phyloP scores from a whole-genome alignment of 2,797 vertebrate genomes.

The Trematomus bernacchii region DNA sequence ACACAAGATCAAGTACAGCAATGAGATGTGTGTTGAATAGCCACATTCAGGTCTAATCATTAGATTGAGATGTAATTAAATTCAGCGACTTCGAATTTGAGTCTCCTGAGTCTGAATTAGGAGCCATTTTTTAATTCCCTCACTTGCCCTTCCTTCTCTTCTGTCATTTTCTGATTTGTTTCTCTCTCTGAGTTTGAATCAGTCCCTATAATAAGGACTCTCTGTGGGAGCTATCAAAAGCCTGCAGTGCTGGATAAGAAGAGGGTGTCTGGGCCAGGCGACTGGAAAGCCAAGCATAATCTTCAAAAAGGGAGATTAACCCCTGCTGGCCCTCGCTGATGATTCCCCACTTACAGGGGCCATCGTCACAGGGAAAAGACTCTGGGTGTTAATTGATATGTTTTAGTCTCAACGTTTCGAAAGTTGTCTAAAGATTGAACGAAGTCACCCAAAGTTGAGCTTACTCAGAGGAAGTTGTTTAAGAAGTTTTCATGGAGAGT shows the following conservation, averaged over 20 bases:
- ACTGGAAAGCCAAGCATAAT: slow-evolving; percentile 72
- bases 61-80: slow-evolving; percentile 43
- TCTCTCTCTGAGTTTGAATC: slow-evolving; percentile 54
- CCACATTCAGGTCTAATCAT: slow-evolving; percentile 22
- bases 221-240: slow-evolving; percentile 71
- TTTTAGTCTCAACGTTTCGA: slow-evolving; percentile 53
- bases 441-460: slow-evolving; percentile 43
- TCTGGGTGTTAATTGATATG: slow-evolving; percentile 64
- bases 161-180: slow-evolving; percentile 35
- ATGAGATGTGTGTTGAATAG: slow-evolving; percentile 8
- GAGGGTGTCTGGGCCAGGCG: slow-evolving; percentile 60
- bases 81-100: slow-evolving; percentile 35
- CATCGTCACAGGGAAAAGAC: slow-evolving; percentile 35
- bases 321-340: slow-evolving; percentile 51
- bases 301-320: slow-evolving; percentile 79
- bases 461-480: slow-evolving; percentile 40
- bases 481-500: slow-evolving; percentile 33
- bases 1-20: background rate
- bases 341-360: slow-evolving; percentile 59
- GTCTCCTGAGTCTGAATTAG: slow-evolving; percentile 25
- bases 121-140: slow-evolving; percentile 44
- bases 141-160: slow-evolving; percentile 43
- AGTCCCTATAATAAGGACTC: slow-evolving; percentile 55
- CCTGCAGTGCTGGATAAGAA: slow-evolving; percentile 74
- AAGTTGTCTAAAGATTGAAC: slow-evolving; percentile 53